Base-by-base conservation (phyloP, 2,797 vertebrate genomes). In the Etheostoma nigrum region DNA sequence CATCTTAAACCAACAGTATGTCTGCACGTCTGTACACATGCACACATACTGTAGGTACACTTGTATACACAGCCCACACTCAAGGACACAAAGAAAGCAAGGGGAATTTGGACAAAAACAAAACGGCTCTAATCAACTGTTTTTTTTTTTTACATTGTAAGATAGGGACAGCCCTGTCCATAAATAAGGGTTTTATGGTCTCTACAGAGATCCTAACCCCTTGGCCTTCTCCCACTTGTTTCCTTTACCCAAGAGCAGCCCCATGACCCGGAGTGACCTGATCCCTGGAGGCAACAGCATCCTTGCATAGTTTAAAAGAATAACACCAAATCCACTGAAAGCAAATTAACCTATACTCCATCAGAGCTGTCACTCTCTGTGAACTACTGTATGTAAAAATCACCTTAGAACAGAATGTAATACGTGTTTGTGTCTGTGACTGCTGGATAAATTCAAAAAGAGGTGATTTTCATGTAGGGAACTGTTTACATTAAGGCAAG, bases 141-240 rank as follows among this genome's bases (percentile, higher is more conserved):
- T 76, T 79, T 87, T 76, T 30, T 30, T 30, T 30, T 6, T 59
- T 59, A 82, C 71, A 78, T 78, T 77, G 68, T 69, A 75, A 67
- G 63, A 90, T 84, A 65, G 16, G 78, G 58, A 83, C 13, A 16
- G 57, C 66, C 68, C 72, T 67, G 51, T 81, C 77, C 86, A 89
- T 93, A 93, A 94, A 93, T 91, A 86, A 88, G 61, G 54, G 15
- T 72, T 92, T 93, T 92, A 91, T 64, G 55, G 81, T 83, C 55
- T 66, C 71, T 57, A 79, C 79, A 74, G 84, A 83, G 74, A 81
- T 81, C 64, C 73, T 88, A 81, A 86, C 71, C 85, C 82, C 75
- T 63, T 66, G 81, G 79, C 86, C 61, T 82, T 85, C 57, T 67
- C 78, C 86, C 69, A 79, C 44, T 76, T 81, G 69, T 77, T 79